A percentile compares a stretch with the other conserved stretches of the same genome.
Conservation (phyloP, 2,888 invertebrate genomes). For the Drosophila multiciliata region DNA sequence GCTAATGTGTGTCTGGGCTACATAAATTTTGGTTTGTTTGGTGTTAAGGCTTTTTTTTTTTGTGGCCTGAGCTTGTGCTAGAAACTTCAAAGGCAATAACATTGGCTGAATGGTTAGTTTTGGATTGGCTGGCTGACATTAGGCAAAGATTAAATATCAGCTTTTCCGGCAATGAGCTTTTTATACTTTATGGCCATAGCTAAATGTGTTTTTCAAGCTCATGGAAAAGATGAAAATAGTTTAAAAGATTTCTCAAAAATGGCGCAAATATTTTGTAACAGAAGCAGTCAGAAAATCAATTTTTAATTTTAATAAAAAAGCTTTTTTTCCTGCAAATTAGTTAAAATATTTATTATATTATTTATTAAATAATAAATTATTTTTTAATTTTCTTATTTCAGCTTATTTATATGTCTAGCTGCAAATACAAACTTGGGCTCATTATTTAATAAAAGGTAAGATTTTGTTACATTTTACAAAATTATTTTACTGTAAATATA, state of each 20-base stretch:
- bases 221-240: not conserved
- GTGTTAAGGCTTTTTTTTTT: not conserved
- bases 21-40: constrained; percentile 5
- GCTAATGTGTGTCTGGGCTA: not conserved
- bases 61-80: constrained; percentile 15
- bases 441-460: not conserved
- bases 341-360: not conserved
- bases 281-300: not conserved
- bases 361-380: not conserved
- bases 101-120: not conserved
- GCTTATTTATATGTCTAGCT: not conserved
- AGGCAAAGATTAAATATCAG: not conserved
- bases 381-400: not conserved
- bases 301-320: rapidly evolving
- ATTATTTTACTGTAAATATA: not conserved
- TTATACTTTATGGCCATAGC: not conserved
- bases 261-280: not conserved
- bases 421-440: not conserved
- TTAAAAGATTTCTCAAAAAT: not conserved
- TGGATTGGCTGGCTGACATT: not conserved
- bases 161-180: not conserved
- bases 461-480: not conserved
- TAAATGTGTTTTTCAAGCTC: not conserved
- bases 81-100: not conserved
- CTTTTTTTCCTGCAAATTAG: not conserved